Evolutionary conservation across 2,797 vertebrate genomes (phyloP), one percentile per base, ranked within the genome.

Genomic region (Crax fasciolata): DNA sequence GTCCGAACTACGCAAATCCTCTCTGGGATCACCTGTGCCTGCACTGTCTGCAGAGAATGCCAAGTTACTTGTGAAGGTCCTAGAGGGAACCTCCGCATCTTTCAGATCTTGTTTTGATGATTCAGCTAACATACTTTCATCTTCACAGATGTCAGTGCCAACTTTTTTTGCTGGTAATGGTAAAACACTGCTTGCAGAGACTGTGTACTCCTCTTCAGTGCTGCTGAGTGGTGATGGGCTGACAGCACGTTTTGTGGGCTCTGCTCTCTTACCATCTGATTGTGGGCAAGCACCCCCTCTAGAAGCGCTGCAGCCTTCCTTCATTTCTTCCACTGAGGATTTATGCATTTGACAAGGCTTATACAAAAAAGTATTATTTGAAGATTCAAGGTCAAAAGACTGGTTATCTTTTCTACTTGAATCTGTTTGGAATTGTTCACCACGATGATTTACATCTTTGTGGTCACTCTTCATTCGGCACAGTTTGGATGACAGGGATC

Each of bases 401-500:
- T 9, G 32, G 51, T 67, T 59, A 32, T 90, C 87, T 92, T 93
- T 92, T 81, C 62, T 80, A 66, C 39, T 84, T 52, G 74, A 89
- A 70, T 85, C 88, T 55, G 63, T 81, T 67, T 95, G 94, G 43
- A 91, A 68, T 84, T 73, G 62, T 44, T 96, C 92, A 89, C 44
- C 79, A 88, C 62, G 39, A 55, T 92, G 93, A 61, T 73, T 93
- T 65, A 11, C 55, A 49, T 96, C 96, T 81, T 90, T 90, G 87
- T 58, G 90, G 14, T 97, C 96, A 54, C 96, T 97, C 96, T 98
- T 99, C 92, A 99, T 97, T 92, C 85, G 97, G 77, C 95, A 98
- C 21, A 99, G 98, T 97, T 99, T 99, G 66, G 98, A 97, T 63
- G 99, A 98, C 52, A 99, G 95, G 20, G 99, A 99, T 52, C 79